Evolutionary conservation across 2,797 vertebrate genomes (phyloP), one percentile per base, ranked within the genome.

Genomic region (Tadarida brasiliensis): DNA sequence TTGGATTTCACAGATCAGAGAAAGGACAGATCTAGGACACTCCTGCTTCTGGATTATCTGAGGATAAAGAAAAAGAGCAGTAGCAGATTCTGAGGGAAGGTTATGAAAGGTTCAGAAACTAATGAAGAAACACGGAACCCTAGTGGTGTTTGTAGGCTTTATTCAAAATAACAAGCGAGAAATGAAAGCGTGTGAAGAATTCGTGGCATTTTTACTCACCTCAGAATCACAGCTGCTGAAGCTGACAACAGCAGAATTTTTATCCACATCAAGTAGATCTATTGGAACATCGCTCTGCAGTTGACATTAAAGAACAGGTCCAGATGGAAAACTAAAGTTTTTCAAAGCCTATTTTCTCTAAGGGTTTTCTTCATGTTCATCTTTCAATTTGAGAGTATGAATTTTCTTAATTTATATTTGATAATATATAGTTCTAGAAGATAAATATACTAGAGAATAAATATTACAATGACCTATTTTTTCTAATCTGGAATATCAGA

Each of bases 161-260:
- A 78, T 87, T 80, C 33, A 30, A 7, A 9, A 7, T 0, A 3
- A 17, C 15, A 24, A 47, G 61, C 88, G 14, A 77, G 47, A 67
- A 90, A 84, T 54, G 30, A 5, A 82, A 92, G 39, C 0, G 11
- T 67, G 0, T 17, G 1, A 68, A 63, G 1, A 8, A n/a, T 44
- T 68, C 51, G 80, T 49, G 17, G 20, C 9, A 44, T 30, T 65
- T 85, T 70, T 83, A 95, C 98, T 99, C 97, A 99, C 99, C 99
- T 99, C 99, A 73, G 99, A 99, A 98, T 99, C 99, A 97, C 99
- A 99, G 98, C 99, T 99, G 98, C 99, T 99, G 98, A 99, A 99
- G 98, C 99, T 99, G 97, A 99, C 99, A 81, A 99, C 99, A 4
- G 99, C 99, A 35, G 99, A 99, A 98, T 99, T 99, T 98, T 99